These are phyloP conservation scores for Corydoras sp. DNA, from an alignment of 2,113 vertebrate species.

Conservation along the genomic window DNA sequence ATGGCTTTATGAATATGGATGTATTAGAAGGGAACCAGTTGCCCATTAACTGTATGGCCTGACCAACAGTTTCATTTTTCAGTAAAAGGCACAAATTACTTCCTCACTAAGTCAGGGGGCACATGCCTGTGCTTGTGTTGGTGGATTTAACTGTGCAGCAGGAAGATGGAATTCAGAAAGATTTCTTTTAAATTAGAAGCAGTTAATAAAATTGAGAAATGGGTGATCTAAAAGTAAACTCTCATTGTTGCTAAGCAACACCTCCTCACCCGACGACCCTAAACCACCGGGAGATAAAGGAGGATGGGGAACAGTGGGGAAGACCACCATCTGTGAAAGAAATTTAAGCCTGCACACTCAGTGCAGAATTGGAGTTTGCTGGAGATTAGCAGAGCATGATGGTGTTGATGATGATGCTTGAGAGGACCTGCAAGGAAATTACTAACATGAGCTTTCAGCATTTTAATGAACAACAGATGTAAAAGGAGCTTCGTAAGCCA, in stretches of 20 bases:
- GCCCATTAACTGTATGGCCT: no score
- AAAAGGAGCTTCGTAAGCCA: neutral
- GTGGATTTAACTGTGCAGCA: neutral
- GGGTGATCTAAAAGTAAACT: neutral
- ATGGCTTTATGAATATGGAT: no score
- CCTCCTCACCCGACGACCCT: neutral
- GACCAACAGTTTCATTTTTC: no score
- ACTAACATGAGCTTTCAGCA: neutral
- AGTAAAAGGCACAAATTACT: no score
- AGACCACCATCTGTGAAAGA: conserved; percentile 32
- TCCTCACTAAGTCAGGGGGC: no score
- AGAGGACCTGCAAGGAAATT: conserved; percentile 12
- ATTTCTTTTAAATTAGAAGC: no score
- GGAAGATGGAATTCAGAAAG: no score
- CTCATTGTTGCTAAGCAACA: conserved; percentile 34
- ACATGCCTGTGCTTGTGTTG: neutral
- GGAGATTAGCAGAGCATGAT: conserved; percentile 6
- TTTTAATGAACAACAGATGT: conserved; percentile 24
- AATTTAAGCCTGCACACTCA: conserved; percentile 17
- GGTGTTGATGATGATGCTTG: neutral
- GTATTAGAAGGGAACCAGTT: no score
- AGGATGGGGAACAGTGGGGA: conserved; percentile 2
- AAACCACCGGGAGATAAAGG: neutral
- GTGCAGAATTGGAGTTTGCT: conserved; percentile 1
- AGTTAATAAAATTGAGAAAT: neutral